Evolutionary conservation across 2,888 invertebrate genomes (phyloP).

Genomic region (Drosophila barbarae): DNA sequence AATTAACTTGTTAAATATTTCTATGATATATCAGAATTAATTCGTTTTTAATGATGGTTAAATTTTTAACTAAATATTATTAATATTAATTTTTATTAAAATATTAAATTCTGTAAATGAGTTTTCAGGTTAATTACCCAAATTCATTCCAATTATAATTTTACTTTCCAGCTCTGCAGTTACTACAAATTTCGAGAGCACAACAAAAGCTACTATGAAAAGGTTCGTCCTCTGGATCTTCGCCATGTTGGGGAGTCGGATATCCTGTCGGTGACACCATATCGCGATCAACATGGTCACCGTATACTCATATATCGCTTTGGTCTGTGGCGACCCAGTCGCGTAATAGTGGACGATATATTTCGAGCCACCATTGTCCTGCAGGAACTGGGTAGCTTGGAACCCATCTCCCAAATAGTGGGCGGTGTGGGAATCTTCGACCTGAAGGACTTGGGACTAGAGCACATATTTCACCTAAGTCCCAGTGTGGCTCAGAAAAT

Average conservation of each 20-base stretch:
- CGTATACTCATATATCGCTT: slow-evolving; percentile 86
- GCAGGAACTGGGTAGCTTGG: slow-evolving; percentile 87
- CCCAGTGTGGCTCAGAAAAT: slow-evolving; percentile 85
- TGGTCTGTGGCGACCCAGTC: slow-evolving; percentile 88
- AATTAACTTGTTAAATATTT: neutral
- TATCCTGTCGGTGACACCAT: slow-evolving; percentile 87
- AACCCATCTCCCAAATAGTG: slow-evolving; percentile 87
- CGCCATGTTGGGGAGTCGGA: slow-evolving; percentile 84
- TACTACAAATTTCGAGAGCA: slow-evolving; percentile 88
- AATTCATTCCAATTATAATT: too few species aligned
- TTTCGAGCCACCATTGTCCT: slow-evolving; percentile 86
- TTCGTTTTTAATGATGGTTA: neutral
- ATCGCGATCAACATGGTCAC: slow-evolving; percentile 87
- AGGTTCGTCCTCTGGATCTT: slow-evolving; percentile 84
- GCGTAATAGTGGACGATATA: slow-evolving; percentile 84
- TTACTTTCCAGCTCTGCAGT: slow-evolving; percentile 82
- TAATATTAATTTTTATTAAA: too few species aligned
- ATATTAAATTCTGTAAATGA: too few species aligned
- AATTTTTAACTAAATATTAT: too few species aligned
- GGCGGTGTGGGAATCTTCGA: slow-evolving; percentile 90
- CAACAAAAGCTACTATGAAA: slow-evolving; percentile 85
- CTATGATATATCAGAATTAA: neutral
- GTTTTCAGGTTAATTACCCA: too few species aligned
- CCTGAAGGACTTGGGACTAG: slow-evolving; percentile 84
- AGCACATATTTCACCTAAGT: slow-evolving; percentile 87